These are phyloP conservation scores for Pseudois nayaur DNA, from an alignment of 2,113 vertebrate species.

Conservation along the genomic window DNA sequence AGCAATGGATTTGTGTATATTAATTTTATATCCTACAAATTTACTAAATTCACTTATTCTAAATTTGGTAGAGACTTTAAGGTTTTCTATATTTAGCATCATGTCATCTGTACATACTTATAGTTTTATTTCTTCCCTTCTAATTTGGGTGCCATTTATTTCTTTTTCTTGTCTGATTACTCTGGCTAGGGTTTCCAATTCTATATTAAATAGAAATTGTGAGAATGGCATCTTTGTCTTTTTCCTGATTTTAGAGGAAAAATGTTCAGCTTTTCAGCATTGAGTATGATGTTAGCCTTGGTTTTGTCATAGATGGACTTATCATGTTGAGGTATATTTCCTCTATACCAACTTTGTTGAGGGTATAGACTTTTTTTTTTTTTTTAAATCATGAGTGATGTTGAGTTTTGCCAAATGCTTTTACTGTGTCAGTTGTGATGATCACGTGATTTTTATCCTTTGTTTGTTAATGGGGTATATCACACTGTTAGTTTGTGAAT, in stretches of 20 bases:
- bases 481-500: background rate
- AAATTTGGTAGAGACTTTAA: background rate
- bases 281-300: background rate
- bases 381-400: background rate
- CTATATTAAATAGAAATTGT: background rate
- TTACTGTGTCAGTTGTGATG: background rate
- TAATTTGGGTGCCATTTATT: background rate
- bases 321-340: background rate
- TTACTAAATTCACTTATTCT: background rate
- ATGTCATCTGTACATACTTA: background rate
- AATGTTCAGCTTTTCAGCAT: background rate
- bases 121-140: background rate
- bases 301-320: background rate
- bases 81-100: background rate
- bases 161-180: background rate
- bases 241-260: background rate
- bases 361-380: background rate
- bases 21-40: background rate
- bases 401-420: background rate
- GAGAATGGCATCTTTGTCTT: background rate
- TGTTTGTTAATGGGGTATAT: background rate
- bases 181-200: background rate
- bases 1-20: background rate
- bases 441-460: background rate
- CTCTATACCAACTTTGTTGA: background rate